Conservation (phyloP, 2,113 vertebrate species). For the Callipepla californica region DNA sequence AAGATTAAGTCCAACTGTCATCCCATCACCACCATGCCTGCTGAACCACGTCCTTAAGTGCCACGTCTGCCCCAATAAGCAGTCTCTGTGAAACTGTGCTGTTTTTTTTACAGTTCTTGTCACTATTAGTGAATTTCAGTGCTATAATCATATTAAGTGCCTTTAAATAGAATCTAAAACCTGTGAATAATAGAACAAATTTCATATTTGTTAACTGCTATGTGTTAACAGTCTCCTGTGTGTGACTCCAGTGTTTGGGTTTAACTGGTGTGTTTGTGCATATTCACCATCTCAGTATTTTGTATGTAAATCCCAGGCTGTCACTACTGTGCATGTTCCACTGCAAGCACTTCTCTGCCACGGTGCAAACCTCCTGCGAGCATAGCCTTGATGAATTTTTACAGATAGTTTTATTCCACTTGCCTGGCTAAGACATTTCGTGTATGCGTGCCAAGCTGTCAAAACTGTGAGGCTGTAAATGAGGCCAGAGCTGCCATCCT, state of each 20-base stretch:
- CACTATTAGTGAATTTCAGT: not conserved
- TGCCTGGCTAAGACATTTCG: not conserved
- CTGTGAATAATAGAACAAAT: not conserved
- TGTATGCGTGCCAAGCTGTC: not conserved
- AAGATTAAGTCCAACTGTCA: too few relatives aligned
- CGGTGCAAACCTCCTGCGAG: conserved; percentile 3
- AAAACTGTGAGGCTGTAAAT: not conserved
- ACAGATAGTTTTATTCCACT: conserved; percentile 7
- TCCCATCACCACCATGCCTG: too few relatives aligned
- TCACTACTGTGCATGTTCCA: not conserved
- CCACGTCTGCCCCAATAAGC: too few relatives aligned
- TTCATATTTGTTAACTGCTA: not conserved
- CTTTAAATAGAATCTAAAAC: not conserved
- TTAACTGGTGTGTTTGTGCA: not conserved
- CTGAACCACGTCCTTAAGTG: too few relatives aligned
- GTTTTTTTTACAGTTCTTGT: not conserved
- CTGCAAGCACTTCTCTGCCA: not conserved
- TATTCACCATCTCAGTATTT: conserved; percentile 1
- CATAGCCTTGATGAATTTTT: conserved; percentile 26
- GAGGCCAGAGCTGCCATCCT: not conserved
- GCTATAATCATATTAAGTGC: not conserved
- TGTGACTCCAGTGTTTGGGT: not conserved
- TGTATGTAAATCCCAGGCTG: conserved; percentile 22
- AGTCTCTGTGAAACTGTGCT: not conserved
- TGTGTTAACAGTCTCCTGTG: not conserved